Conservation (phyloP, 2,888 invertebrate genomes). For the Dysmachus trigonus region DNA sequence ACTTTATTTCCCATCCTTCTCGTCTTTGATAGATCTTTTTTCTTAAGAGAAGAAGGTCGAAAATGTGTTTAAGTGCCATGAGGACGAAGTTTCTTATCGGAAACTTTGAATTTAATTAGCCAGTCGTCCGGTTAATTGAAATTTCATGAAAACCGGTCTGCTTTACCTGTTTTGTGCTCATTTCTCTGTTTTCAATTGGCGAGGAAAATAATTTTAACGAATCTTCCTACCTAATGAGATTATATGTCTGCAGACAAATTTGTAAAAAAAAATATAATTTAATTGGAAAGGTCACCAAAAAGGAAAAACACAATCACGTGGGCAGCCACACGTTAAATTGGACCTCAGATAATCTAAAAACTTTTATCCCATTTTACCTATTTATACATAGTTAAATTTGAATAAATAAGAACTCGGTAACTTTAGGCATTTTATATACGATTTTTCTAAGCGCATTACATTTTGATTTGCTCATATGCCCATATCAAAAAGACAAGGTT, state of each 20-base stretch:
- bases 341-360: no score
- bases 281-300: not conserved
- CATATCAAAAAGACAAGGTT: no score
- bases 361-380: no score
- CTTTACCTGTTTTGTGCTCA: not conserved
- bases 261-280: not conserved
- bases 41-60: not conserved
- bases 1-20: not conserved
- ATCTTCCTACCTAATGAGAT: not conserved
- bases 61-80: not conserved
- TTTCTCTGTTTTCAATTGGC: not conserved
- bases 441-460: no score
- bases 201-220: not conserved
- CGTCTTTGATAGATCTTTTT: not conserved
- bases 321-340: no score
- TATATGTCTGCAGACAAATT: not conserved
- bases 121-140: not conserved
- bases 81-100: not conserved
- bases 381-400: no score
- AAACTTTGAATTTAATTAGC: not conserved
- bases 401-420: no score
- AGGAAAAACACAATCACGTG: no score
- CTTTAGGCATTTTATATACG: no score
- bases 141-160: not conserved
- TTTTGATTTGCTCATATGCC: no score